Conservation (phyloP, 2,797 vertebrate species). For the Masticophis lateralis region DNA sequence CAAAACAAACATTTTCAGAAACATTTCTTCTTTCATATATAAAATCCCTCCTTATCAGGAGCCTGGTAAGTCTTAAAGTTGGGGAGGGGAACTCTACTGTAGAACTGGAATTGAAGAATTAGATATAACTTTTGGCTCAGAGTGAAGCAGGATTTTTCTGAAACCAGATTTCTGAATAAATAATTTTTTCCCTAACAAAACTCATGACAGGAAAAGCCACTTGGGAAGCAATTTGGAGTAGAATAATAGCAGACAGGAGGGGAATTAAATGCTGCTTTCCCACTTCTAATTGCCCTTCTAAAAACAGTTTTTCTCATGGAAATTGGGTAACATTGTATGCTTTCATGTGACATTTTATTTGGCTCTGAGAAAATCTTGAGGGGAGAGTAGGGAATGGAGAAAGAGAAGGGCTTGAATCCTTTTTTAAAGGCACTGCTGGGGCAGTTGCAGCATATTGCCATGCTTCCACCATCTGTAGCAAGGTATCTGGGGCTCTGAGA, state of each 20-base stretch:
- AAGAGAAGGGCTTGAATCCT: neutral
- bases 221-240: neutral
- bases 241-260: neutral
- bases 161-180: neutral
- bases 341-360: neutral
- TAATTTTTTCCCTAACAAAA: neutral
- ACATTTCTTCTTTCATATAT: neutral
- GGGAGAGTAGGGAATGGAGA: neutral
- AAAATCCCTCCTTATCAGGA: neutral
- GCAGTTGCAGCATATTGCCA: neutral
- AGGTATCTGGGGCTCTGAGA: neutral
- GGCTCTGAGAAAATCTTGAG: neutral
- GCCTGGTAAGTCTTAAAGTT: neutral
- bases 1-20: neutral
- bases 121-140: neutral
- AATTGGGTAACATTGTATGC: neutral
- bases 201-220: neutral
- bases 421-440: neutral
- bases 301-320: neutral
- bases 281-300: neutral
- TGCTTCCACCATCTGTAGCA: neutral
- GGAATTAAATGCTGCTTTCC: too few species aligned
- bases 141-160: neutral
- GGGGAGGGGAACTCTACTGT: neutral
- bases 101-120: neutral